Conservation (phyloP, 2,113 vertebrate genomes). For the Elephantulus edwardii region DNA sequence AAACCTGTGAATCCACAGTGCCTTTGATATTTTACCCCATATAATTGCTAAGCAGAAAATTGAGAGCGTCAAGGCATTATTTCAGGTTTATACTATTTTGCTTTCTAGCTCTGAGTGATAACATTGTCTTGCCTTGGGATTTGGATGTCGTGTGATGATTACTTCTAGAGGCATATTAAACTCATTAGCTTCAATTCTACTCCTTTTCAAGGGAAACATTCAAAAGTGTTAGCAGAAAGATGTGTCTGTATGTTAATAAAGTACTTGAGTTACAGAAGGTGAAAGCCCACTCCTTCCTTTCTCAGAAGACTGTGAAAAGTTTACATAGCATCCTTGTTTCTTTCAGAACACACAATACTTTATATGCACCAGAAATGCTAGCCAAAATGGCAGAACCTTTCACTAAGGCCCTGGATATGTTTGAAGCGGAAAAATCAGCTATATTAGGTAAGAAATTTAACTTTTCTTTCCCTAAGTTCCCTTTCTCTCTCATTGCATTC, state of each 20-base stretch:
- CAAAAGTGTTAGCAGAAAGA: background rate
- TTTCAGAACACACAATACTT: constrained; percentile 92
- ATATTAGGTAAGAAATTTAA: constrained; percentile 89
- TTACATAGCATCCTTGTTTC: constrained; percentile 68
- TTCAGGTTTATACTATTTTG: background rate
- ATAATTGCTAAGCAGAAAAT: background rate
- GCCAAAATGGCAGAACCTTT: constrained; percentile 91
- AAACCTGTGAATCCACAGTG: background rate
- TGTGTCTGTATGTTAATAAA: background rate
- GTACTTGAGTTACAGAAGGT: background rate
- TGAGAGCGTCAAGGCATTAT: background rate
- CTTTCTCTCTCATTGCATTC: background rate
- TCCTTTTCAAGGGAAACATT: background rate
- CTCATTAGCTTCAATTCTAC: background rate
- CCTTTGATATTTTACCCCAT: background rate
- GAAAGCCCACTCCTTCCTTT: background rate
- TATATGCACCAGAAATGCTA: constrained; percentile 92
- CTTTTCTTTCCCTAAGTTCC: background rate
- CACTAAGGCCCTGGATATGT: constrained; percentile 89
- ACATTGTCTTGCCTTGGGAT: background rate
- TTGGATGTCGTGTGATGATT: background rate
- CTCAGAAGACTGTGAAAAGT: background rate
- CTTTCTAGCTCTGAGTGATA: background rate
- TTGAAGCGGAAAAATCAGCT: constrained; percentile 92
- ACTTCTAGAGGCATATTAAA: background rate